These are phyloP conservation scores for Watsonalla binaria DNA, from an alignment of 2,888 invertebrate genomes.

Conservation along the genomic window DNA sequence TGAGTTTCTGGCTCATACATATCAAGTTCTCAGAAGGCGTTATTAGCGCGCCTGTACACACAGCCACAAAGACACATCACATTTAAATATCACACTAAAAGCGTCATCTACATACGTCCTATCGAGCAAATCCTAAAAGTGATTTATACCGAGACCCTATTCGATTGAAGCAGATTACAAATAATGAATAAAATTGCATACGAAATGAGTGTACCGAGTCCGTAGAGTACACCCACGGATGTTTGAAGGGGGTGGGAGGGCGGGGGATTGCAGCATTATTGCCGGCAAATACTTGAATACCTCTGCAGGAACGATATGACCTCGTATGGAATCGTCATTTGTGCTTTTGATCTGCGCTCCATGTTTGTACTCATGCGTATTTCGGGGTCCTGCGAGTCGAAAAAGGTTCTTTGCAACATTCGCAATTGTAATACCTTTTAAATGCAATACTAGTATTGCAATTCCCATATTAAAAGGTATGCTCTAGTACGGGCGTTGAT, in stretches of 20 bases:
- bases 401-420: not conserved
- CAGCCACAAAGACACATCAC: slow-evolving; percentile 60
- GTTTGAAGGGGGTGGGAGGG: slow-evolving; percentile 52
- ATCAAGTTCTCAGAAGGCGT: slow-evolving; percentile 52
- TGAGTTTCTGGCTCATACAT: slow-evolving; percentile 70
- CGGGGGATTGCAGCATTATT: slow-evolving; percentile 49
- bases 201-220: slow-evolving; percentile 72
- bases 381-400: not conserved
- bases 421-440: not conserved
- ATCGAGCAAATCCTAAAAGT: slow-evolving; percentile 72
- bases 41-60: slow-evolving; percentile 59
- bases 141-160: slow-evolving; percentile 74
- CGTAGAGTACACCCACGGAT: slow-evolving; percentile 50
- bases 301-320: slow-evolving; percentile 30
- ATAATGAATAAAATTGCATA: slow-evolving; percentile 79
- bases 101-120: slow-evolving; percentile 75
- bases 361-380: not conserved
- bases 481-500: too few relatives aligned
- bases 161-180: slow-evolving; percentile 78
- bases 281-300: slow-evolving; percentile 55
- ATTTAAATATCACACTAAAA: slow-evolving; percentile 76
- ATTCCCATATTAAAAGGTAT: too few relatives aligned
- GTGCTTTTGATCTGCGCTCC: slow-evolving; percentile 35
- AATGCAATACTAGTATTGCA: not conserved
- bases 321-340: slow-evolving; percentile 34